Evolutionary conservation across 1,140 invertebrate genomes (phyloP).

Genomic region (Magallana angulata): DNA sequence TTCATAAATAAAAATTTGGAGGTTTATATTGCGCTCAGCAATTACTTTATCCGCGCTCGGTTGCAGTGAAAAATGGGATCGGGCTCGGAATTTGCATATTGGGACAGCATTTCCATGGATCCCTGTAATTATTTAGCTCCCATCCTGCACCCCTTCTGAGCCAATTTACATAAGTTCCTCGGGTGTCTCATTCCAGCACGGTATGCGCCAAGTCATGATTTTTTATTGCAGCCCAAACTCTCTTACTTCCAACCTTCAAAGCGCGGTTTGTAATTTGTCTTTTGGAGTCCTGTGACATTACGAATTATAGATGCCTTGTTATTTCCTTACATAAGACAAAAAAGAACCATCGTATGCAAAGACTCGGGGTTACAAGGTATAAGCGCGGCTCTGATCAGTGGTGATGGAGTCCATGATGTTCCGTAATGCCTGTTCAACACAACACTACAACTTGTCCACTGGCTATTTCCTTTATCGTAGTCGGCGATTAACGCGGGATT

Average conservation of each 20-base stretch:
- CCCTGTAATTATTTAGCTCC: constrained; percentile 25
- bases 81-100: constrained; percentile 32
- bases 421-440: background rate
- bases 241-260: background rate
- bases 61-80: constrained; percentile 35
- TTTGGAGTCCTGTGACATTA: background rate
- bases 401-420: background rate
- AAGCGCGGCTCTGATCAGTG: background rate
- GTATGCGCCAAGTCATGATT: constrained; percentile 15
- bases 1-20: constrained; percentile 19
- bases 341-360: background rate
- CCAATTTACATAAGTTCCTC: constrained; percentile 24
- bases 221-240: background rate
- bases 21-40: constrained; percentile 11
- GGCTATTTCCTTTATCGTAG: background rate
- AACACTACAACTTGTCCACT: background rate
- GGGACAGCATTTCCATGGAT: background rate
- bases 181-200: constrained; percentile 17
- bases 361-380: background rate
- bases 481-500: background rate
- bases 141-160: constrained; percentile 23
- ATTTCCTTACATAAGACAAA: background rate
- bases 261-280: background rate
- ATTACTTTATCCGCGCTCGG: constrained; percentile 2
- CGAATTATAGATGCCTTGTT: constrained; percentile 19